phyloP scores from a whole-genome alignment of 2,797 vertebrate species.

The Premnoplex brunnescens region DNA sequence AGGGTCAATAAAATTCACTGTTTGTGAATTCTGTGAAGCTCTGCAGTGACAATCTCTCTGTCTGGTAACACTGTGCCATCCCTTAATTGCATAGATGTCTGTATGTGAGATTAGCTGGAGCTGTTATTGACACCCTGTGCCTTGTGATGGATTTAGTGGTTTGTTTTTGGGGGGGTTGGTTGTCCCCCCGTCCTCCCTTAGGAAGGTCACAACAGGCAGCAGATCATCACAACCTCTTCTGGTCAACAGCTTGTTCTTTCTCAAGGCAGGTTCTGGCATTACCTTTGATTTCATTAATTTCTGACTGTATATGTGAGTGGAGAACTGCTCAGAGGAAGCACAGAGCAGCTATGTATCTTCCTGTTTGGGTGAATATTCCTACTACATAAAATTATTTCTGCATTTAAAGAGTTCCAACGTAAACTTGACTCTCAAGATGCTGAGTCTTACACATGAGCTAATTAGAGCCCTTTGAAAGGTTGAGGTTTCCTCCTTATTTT shows the following conservation, averaged over 20 bases:
- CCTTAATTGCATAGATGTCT: not conserved
- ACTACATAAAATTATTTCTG: slow-evolving; percentile 58
- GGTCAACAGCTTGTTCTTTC: slow-evolving; percentile 46
- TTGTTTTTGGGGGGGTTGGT: slow-evolving; percentile 10
- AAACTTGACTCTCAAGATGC: slow-evolving; percentile 56
- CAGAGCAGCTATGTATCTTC: slow-evolving; percentile 70
- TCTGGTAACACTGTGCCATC: not conserved
- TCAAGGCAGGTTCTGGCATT: slow-evolving; percentile 66
- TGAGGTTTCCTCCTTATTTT: slow-evolving; percentile 56
- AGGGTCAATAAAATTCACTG: not conserved
- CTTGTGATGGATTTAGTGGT: slow-evolving; percentile 49
- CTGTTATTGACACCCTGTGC: not conserved
- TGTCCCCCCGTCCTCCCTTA: not conserved
- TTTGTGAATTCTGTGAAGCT: not conserved
- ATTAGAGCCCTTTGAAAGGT: slow-evolving; percentile 69
- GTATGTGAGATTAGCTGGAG: not conserved
- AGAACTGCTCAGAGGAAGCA: slow-evolving; percentile 73
- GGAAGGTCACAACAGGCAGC: slow-evolving; percentile 56
- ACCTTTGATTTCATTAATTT: slow-evolving; percentile 73
- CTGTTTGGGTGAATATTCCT: slow-evolving; percentile 39
- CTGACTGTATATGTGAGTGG: slow-evolving; percentile 63
- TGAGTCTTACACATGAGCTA: slow-evolving; percentile 50
- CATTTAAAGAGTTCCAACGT: slow-evolving; percentile 18
- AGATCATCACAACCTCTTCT: slow-evolving; percentile 32
- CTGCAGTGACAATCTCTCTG: not conserved